Base-by-base conservation (phyloP, 1,140 invertebrate genomes). In the Trissolcus basalis region DNA sequence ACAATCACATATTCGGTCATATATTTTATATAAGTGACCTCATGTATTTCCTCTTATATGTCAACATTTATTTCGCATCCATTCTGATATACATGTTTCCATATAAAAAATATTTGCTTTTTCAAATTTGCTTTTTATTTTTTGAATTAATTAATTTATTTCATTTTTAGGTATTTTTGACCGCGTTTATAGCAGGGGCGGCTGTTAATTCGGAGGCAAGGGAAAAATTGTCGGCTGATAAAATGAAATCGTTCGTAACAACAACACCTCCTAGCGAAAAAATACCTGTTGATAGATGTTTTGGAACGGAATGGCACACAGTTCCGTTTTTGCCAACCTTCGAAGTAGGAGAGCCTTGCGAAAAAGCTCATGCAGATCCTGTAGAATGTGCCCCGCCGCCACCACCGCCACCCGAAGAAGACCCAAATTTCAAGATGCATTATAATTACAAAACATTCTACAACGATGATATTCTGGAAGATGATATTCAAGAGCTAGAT, bases 331-430 rank as follows among this genome's bases (percentile, higher is more conserved):
- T 54, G 14, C 51, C 51, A 4, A 41, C 15, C 3, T 54, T 41
- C 8, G 13, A 54, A 54, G 19, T 54, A 4, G 49, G 49, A 16
- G 12, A 51, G 14, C 49, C 49, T 13, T 54, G 36, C 8, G 11
- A 54, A 36, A 54, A 54, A 14, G 3, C 0, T 15, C n/a, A 43
- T n/a, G 35, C 49, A 0, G 8, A 43, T 9, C 13, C 10, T 4
- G 5, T 11, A n/a, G 15, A 39, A 11, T 54, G 51, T 8, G 4
- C 15, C 19, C 14, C 4, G 16, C 0, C 35, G 3, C 32, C 35
- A 53, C 12, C n/a, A 11, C n/a, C 11, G 11, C 7, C 11, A 14
- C 8, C 35, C 0, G 51, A 54, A 43, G 14, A 27, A n/a, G 36
- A 51, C 1, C 13, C 35, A 12, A 14, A 32, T 7, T 7, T 51